Evolutionary conservation across 2,113 vertebrate species (phyloP).

Genomic region (Paradisaea rubra): DNA sequence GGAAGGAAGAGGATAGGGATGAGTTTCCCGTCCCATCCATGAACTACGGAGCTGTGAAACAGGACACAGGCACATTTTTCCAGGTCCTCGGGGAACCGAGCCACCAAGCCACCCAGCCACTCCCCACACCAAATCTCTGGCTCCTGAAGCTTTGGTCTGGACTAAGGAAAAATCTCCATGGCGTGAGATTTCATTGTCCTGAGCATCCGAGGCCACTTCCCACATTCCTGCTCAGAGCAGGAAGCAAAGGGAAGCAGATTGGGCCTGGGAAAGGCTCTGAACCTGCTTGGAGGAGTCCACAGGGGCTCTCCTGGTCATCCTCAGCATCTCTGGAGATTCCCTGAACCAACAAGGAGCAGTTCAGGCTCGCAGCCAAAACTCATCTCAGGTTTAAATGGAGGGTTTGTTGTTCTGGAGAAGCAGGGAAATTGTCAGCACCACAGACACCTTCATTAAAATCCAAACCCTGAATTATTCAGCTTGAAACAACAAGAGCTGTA

Average conservation of each 20-base stretch:
- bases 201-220: neutral
- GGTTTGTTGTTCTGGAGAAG: neutral
- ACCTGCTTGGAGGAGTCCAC: neutral
- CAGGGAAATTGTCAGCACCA: neutral
- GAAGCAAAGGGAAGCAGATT: neutral
- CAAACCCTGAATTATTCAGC: neutral
- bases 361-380: neutral
- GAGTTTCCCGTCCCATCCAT: neutral
- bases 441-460: neutral
- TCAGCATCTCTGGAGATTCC: neutral
- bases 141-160: neutral
- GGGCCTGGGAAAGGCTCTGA: neutral
- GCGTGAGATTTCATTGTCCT: neutral
- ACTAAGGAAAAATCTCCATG: neutral
- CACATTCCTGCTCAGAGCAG: neutral
- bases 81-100: neutral
- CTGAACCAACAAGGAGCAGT: neutral
- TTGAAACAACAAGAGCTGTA: accelerated
- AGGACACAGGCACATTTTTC: neutral
- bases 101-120: neutral
- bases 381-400: neutral
- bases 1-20: neutral
- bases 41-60: neutral
- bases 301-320: neutral
- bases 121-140: neutral